Conservation (phyloP, 2,888 invertebrate genomes). For the Rhamnusium bicolor region DNA sequence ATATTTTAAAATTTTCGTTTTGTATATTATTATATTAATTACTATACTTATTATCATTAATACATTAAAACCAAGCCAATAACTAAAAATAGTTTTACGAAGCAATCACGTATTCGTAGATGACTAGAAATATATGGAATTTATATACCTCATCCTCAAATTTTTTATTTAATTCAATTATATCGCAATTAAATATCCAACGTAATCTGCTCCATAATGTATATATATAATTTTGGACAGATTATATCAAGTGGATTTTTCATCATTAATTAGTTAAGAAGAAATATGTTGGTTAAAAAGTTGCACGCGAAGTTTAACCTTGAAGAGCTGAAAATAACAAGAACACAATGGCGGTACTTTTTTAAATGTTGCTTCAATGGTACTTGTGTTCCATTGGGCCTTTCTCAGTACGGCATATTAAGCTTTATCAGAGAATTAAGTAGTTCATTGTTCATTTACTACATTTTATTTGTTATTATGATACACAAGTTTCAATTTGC, state of each 20-base stretch:
- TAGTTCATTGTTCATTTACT: conserved; percentile 23
- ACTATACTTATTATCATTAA: too few relatives aligned
- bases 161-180: background rate
- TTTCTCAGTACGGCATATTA: conserved; percentile 31
- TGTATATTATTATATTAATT: too few relatives aligned
- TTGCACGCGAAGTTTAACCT: conserved; percentile 47
- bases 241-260: conserved; percentile 49
- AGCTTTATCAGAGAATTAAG: conserved; percentile 23
- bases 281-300: conserved; percentile 54
- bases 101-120: too few relatives aligned
- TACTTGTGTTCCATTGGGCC: conserved; percentile 21
- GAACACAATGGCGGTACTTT: conserved; percentile 47
- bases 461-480: background rate
- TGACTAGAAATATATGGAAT: background rate
- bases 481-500: background rate
- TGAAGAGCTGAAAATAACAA: conserved; percentile 48
- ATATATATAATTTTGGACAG: conserved; percentile 40
- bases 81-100: too few relatives aligned
- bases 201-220: background rate
- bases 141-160: background rate
- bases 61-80: too few relatives aligned
- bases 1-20: too few relatives aligned
- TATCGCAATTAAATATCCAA: background rate
- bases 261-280: conserved; percentile 57
- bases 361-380: conserved; percentile 28